A percentile compares a stretch with the other conserved stretches of the same genome.
Evolutionary conservation across 1,140 invertebrate genomes (phyloP).

Genomic region (Zaprionus taronus): DNA sequence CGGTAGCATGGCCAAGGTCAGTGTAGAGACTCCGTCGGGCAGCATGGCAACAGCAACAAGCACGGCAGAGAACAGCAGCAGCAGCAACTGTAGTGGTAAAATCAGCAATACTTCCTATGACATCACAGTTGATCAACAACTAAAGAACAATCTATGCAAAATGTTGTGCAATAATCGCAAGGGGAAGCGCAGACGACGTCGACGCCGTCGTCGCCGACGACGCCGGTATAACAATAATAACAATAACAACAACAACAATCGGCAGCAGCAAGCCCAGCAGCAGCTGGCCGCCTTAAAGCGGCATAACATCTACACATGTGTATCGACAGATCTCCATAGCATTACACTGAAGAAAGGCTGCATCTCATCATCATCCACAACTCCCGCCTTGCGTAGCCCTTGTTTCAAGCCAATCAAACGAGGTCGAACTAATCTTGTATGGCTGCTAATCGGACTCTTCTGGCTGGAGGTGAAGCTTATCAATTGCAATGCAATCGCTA

Average conservation of each 20-base stretch:
- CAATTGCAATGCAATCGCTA: constrained; percentile 66
- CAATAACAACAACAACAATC: constrained; percentile 12
- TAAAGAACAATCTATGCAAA: constrained; percentile 68
- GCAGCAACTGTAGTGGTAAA: constrained; percentile 1
- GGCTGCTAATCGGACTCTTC: constrained; percentile 78
- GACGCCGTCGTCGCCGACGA: constrained; percentile 45
- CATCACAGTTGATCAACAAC: constrained; percentile 66
- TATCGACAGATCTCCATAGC: constrained; percentile 19
- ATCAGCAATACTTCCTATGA: constrained; percentile 44
- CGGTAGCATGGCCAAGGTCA: background rate
- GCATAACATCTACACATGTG: background rate
- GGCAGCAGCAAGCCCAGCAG: constrained; percentile 22
- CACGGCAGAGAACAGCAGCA: constrained; percentile 2
- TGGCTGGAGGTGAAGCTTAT: constrained; percentile 77
- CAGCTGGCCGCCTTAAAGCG: constrained; percentile 3
- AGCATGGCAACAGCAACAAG: background rate
- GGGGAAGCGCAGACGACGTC: constrained; percentile 53
- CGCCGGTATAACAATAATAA: constrained; percentile 38
- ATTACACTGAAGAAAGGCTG: constrained; percentile 35
- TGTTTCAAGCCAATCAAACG: constrained; percentile 41
- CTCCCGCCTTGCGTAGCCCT: constrained; percentile 38
- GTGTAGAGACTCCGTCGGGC: background rate
- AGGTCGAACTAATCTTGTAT: constrained; percentile 68
- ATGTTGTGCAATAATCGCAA: constrained; percentile 72
- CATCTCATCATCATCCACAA: constrained; percentile 37